These are phyloP conservation scores for Allygus modestus DNA, from an alignment of 2,888 invertebrate genomes.

Conservation along the genomic window DNA sequence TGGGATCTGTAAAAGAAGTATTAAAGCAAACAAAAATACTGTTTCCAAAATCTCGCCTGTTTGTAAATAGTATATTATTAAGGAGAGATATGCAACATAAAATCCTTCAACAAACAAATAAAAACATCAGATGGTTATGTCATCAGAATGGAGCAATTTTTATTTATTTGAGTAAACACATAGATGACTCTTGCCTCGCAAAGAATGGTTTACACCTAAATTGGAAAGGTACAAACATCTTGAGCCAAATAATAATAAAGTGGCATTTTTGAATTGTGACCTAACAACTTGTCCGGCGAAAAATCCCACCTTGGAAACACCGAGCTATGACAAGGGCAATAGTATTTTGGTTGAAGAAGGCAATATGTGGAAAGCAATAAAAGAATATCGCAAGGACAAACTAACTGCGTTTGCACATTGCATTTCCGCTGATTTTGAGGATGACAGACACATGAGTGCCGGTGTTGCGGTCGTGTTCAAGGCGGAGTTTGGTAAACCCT, in stretches of 20 bases:
- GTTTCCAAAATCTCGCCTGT: neutral
- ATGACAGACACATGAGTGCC: too few relatives aligned
- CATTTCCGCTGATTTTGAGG: too few relatives aligned
- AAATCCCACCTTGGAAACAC: too few relatives aligned
- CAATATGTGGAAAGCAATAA: neutral
- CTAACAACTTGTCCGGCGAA: neutral
- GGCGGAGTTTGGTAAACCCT: too few relatives aligned
- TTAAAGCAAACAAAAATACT: neutral
- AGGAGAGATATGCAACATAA: neutral
- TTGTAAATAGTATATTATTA: neutral
- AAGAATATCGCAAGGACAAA: neutral
- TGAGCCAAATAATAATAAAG: neutral
- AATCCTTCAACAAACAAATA: neutral
- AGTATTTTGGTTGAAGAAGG: neutral
- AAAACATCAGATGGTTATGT: neutral
- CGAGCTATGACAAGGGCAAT: neutral
- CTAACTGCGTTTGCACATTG: neutral
- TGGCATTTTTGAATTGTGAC: neutral
- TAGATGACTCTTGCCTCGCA: neutral
- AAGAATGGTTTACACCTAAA: neutral
- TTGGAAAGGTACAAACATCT: neutral
- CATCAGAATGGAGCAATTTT: neutral
- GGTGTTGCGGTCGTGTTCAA: too few relatives aligned
- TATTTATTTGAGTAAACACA: neutral
- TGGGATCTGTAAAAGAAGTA: neutral